Percentiles rank a stretch among this genome's conserved stretches.
phyloP scores from a whole-genome alignment of 1,140 invertebrate genomes.

The Phenacoccus solenopsis region DNA sequence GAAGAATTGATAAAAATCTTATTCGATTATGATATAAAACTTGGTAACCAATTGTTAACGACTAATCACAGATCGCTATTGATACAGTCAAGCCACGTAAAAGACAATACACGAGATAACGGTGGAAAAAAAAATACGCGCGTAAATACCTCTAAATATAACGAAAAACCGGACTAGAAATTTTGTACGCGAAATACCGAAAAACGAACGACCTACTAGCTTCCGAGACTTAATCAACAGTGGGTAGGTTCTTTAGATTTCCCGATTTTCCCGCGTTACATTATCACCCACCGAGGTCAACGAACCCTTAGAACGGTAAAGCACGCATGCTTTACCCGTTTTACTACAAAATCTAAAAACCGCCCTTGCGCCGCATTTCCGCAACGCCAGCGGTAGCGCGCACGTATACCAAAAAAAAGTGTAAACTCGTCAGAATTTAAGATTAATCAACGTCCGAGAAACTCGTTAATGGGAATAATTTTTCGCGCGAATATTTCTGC shows the following conservation, averaged over 20 bases:
- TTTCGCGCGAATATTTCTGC: too few species aligned
- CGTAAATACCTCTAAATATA: not conserved
- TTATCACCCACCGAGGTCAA: not conserved
- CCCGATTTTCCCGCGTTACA: not conserved
- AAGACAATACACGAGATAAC: not conserved
- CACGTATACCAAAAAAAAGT: too few species aligned
- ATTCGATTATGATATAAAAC: not conserved
- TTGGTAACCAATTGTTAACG: slow-evolving; percentile 8
- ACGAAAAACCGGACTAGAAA: not conserved
- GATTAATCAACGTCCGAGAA: too few species aligned
- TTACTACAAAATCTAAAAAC: too few species aligned
- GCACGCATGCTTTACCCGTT: slow-evolving; percentile 7
- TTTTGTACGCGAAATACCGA: not conserved
- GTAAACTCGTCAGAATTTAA: too few species aligned
- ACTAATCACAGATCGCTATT: slow-evolving; percentile 6
- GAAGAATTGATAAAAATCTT: not conserved
- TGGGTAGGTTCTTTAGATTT: not conserved
- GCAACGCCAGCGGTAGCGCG: too few species aligned
- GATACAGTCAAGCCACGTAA: too few species aligned
- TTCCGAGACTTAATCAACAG: slow-evolving; percentile 13
- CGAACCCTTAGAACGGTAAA: slow-evolving; percentile 9
- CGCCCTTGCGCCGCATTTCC: too few species aligned
- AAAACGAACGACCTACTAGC: not conserved
- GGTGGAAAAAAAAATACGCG: not conserved
- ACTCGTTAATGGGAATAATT: too few species aligned